These are phyloP conservation scores for Gulo gulo DNA, from an alignment of 2,113 vertebrate genomes.

Conservation along the genomic window DNA sequence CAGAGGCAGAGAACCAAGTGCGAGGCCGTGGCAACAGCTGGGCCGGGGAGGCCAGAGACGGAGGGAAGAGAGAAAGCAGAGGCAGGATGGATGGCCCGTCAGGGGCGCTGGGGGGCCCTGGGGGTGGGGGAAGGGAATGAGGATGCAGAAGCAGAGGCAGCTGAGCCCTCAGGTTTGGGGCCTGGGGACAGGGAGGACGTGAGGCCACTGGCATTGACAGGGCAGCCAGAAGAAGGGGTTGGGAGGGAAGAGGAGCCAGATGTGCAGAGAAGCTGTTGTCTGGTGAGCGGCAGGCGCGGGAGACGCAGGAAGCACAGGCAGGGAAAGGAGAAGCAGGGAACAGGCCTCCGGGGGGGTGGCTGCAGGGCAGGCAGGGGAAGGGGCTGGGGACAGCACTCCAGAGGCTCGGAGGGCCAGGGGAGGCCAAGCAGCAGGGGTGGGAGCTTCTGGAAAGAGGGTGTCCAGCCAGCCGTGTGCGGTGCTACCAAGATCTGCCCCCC, in stretches of 20 bases:
- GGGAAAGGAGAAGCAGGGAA: not conserved
- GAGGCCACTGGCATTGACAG: not conserved
- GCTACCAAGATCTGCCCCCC: not conserved
- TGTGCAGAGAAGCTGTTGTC: fast-evolving
- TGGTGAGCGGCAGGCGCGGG: not conserved
- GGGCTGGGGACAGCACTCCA: not conserved
- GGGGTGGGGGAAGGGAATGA: fast-evolving
- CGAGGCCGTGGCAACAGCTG: not conserved
- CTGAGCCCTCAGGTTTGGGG: not conserved
- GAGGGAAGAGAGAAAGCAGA: no score
- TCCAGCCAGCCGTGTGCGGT: not conserved
- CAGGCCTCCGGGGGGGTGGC: not conserved
- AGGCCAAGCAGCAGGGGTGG: not conserved
- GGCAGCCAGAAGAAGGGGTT: not conserved
- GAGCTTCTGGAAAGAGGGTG: not conserved
- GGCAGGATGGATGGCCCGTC: not conserved
- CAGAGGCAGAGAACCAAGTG: not conserved
- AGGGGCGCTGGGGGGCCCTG: fast-evolving
- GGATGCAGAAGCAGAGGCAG: not conserved
- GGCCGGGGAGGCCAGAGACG: fast-evolving
- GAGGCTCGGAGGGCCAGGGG: not conserved
- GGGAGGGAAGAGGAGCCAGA: not conserved
- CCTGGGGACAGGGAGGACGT: not conserved
- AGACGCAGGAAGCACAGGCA: not conserved
- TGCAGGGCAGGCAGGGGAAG: not conserved